Percentiles rank a stretch among this genome's conserved stretches.
Evolutionary conservation across 2,888 invertebrate genomes (phyloP).

Genomic region (Papilio demoleus): DNA sequence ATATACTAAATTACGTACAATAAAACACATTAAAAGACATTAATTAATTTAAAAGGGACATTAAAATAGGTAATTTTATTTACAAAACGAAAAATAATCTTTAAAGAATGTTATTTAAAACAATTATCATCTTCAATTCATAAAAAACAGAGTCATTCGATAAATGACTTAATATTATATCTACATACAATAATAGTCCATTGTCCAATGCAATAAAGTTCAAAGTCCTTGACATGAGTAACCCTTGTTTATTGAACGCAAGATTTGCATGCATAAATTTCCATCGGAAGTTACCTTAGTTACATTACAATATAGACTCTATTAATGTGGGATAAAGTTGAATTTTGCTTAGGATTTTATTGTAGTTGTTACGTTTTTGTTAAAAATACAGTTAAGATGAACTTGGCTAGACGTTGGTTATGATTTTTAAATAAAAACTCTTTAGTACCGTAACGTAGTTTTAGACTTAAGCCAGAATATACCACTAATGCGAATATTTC

Average conservation of each 20-base stretch:
- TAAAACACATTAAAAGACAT: background rate
- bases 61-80: background rate
- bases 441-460: background rate
- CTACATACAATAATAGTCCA: constrained; percentile 41
- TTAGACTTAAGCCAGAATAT: no score
- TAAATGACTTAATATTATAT: constrained; percentile 42
- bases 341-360: constrained; percentile 14
- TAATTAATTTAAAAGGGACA: background rate
- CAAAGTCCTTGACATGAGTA: constrained; percentile 46
- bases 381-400: constrained; percentile 23
- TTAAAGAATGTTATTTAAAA: background rate
- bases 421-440: constrained; percentile 26
- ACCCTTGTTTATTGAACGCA: constrained; percentile 52
- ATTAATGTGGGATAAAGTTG: background rate
- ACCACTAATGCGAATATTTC: no score
- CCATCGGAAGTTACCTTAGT: constrained; percentile 23
- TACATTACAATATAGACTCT: constrained; percentile 33
- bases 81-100: background rate
- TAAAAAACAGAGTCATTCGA: constrained; percentile 10
- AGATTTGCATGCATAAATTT: constrained; percentile 46
- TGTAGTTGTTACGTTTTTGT: background rate
- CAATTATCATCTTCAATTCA: constrained; percentile 34
- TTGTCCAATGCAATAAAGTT: constrained; percentile 46
- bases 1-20: background rate
- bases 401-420: constrained; percentile 23